Evolutionary conservation across 1,140 invertebrate species (phyloP), one percentile per base, ranked within the genome.

Genomic region (Ylistrum balloti): DNA sequence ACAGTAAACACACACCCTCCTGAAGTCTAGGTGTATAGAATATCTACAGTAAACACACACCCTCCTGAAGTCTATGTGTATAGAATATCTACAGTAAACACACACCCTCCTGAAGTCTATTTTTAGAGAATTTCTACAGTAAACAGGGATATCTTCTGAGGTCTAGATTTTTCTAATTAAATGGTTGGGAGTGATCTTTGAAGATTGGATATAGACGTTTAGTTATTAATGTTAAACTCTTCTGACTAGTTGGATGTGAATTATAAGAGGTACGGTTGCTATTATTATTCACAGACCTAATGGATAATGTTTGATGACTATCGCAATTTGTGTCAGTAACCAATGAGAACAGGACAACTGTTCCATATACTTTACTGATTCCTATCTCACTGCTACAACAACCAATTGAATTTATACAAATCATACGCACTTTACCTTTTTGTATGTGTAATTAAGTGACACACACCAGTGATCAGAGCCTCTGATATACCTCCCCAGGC

Each of bases 391-490:
- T 5, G n/a, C 5, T 74, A 74, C 56, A 74, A n/a, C 1, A 74
- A 74, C 56, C 56, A 74, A 74, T 74, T 28, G 56, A 74, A 74
- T 74, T 74, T 74, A 5, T 74, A 74, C 56, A 74, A 28, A 74
- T 74, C 56, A 74, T 17, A 74, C 56, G 2, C 13, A 56, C 20
- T 56, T 20, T 56, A 56, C 11, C 3, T 74, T 74, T 74, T n/a
- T 74, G 56, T 74, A 5, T 74, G 56, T 28, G 56, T 2, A 5
- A 17, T 74, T 0, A 9, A 28, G 22, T 74, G 56, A 74, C n/a
- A 28, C 28, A n/a, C 56, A 5, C 56, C n/a, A 17, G 0, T 74
- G 56, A 74, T 74, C 22, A 74, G 0, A 74, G 56, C 28, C 22
- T 17, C 45, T 56, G 45, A 56, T 56, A 74, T 11, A 74, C 28